Conservation (phyloP, 1,140 invertebrate species). For the Halictus rubicundus region DNA sequence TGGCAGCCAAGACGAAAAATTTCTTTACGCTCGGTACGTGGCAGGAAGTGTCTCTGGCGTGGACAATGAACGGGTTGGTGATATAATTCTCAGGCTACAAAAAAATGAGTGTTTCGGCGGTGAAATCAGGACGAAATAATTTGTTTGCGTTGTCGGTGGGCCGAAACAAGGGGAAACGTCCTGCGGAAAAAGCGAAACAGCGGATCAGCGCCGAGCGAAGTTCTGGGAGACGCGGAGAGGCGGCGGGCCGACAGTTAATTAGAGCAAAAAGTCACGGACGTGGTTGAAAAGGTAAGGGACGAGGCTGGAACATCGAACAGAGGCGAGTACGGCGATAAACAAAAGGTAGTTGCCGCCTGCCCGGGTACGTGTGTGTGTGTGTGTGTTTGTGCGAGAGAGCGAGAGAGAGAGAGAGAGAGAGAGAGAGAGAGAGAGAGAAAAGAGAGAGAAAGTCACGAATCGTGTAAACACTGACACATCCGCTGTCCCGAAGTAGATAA, state of each 20-base stretch:
- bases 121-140: background rate
- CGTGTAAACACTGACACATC: slow-evolving; percentile 17
- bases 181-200: background rate
- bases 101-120: too few relatives aligned
- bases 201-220: background rate
- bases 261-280: slow-evolving; percentile 39
- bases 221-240: slow-evolving; percentile 3
- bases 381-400: too few relatives aligned
- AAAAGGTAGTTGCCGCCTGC: slow-evolving; percentile 5
- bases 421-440: background rate
- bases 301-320: background rate
- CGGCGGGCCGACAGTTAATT: slow-evolving; percentile 24
- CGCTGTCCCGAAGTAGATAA: slow-evolving; percentile 1
- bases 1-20: too few relatives aligned
- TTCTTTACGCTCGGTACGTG: too few relatives aligned
- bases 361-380: too few relatives aligned
- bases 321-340: slow-evolving; percentile 7
- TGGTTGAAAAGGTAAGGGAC: background rate
- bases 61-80: too few relatives aligned
- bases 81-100: too few relatives aligned
- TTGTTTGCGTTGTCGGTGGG: background rate
- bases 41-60: too few relatives aligned
- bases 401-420: background rate
- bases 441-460: background rate
- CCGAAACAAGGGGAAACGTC: background rate